Conservation (phyloP, 53 echinoderm and acorn worm genomes). For the Apostichopus leukothele region DNA sequence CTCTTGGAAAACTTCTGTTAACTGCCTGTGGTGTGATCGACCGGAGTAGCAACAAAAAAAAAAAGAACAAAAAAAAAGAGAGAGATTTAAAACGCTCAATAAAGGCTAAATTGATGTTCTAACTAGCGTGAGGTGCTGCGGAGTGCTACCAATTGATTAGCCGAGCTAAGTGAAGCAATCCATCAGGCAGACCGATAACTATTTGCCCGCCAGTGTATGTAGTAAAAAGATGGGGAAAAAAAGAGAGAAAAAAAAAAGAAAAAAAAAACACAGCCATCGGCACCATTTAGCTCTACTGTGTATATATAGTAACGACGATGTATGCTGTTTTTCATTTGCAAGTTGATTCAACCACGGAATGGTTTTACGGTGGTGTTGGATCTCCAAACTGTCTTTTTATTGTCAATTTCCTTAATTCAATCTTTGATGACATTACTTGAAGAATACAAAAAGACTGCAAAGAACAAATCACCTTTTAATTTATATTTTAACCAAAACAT, state of each 20-base stretch:
- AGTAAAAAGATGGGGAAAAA: neutral
- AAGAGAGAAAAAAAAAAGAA: neutral
- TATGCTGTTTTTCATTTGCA: too few species aligned
- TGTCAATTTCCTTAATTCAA: too few species aligned
- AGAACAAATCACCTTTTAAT: too few species aligned
- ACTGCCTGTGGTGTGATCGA: slow-evolving; percentile 33
- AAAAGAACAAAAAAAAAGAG: neutral
- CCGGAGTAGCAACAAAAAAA: slow-evolving; percentile 6
- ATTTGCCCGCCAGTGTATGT: neutral
- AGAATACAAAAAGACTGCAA: too few species aligned
- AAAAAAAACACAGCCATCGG: neutral
- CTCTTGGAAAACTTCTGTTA: slow-evolving; percentile 6
- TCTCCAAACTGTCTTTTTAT: too few species aligned
- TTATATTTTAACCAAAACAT: too few species aligned
- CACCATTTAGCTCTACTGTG: neutral
- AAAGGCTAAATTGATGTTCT: slow-evolving; percentile 41
- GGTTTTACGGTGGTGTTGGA: too few species aligned
- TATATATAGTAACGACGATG: too few species aligned
- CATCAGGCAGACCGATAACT: slow-evolving; percentile 9
- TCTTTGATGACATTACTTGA: too few species aligned
- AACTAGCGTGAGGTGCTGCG: neutral
- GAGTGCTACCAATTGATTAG: slow-evolving; percentile 33
- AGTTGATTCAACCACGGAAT: too few species aligned
- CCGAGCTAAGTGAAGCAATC: slow-evolving; percentile 21
- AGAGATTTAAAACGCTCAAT: slow-evolving; percentile 25